A percentile compares a stretch with the other conserved stretches of the same genome.
These are phyloP conservation scores for Drosophila seguyi DNA, from an alignment of 1,140 invertebrate genomes.

Conservation along the genomic window DNA sequence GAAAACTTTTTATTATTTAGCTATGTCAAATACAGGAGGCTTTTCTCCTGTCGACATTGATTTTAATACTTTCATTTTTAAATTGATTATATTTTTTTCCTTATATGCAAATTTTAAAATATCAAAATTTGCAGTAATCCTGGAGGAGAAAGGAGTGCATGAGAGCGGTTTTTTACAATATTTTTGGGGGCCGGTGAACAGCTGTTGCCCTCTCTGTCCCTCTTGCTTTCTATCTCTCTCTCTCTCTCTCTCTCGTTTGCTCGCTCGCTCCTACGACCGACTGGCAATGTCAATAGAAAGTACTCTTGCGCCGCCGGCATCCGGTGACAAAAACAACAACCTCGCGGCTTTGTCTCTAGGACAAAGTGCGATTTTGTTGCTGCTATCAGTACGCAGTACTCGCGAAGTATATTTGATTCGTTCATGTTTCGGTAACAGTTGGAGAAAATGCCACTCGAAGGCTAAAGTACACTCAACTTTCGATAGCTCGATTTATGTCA, in stretches of 20 bases:
- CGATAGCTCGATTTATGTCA: conserved; percentile 2
- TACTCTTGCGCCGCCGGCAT: conserved; percentile 28
- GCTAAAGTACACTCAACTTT: too few species aligned
- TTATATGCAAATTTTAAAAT: not conserved
- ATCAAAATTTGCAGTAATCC: not conserved
- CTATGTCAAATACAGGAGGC: not conserved
- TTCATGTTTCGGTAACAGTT: not conserved
- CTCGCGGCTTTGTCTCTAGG: conserved; percentile 43
- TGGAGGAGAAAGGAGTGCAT: not conserved
- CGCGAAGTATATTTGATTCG: not conserved
- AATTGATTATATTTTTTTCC: not conserved
- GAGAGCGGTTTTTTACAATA: not conserved
- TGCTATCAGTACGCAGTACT: conserved; percentile 34
- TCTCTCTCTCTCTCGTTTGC: not conserved
- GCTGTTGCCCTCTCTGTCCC: conserved; percentile 48
- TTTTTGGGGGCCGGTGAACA: conserved; percentile 43
- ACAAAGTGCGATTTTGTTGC: conserved; percentile 67
- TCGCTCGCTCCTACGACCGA: not conserved
- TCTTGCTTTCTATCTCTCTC: not conserved
- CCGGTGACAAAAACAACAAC: conserved; percentile 31
- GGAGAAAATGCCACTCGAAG: not conserved
- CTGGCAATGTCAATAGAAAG: conserved; percentile 30
- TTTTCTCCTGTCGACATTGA: not conserved
- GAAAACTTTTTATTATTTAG: not conserved
- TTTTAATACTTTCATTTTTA: not conserved